phyloP scores from a whole-genome alignment of 2,888 invertebrate genomes.

The Venustoraphidia nigricollis region DNA sequence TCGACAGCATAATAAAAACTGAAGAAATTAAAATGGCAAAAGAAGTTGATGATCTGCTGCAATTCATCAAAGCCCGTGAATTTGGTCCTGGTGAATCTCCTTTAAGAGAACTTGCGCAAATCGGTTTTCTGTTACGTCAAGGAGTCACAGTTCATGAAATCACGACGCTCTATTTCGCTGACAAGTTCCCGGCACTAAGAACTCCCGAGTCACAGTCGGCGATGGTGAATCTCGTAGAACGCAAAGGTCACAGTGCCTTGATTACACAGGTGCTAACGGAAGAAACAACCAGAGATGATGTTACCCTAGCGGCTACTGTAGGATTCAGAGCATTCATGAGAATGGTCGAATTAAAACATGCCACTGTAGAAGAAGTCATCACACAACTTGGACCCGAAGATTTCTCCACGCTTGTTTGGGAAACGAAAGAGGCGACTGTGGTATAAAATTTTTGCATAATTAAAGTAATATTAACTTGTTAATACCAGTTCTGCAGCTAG shows the following conservation, averaged over 20 bases:
- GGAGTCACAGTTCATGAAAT: constrained; percentile 64
- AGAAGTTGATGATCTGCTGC: constrained; percentile 61
- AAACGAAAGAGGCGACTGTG: constrained; percentile 39
- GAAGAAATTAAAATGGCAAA: constrained; percentile 46
- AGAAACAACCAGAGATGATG: constrained; percentile 64
- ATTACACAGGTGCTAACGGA: constrained; percentile 71
- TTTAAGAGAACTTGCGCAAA: constrained; percentile 65
- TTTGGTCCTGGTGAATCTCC: constrained; percentile 70
- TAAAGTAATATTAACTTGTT: no score
- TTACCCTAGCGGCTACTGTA: constrained; percentile 59
- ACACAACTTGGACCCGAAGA: constrained; percentile 71
- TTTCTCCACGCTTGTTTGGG: constrained; percentile 69
- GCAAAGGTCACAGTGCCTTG: constrained; percentile 65
- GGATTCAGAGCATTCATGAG: constrained; percentile 76
- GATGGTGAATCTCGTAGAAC: constrained; percentile 67
- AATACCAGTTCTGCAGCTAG: no score
- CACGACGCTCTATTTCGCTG: constrained; percentile 59
- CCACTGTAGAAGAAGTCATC: constrained; percentile 71
- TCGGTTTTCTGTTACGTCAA: constrained; percentile 59
- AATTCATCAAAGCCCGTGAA: constrained; percentile 57
- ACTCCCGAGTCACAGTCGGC: constrained; percentile 75
- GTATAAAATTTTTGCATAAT: no score
- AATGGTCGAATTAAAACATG: constrained; percentile 68
- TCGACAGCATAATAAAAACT: constrained; percentile 35
- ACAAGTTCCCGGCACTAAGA: constrained; percentile 62